Evolutionary conservation across 2,113 vertebrate genomes (phyloP), one percentile per base, ranked within the genome.

Genomic region (Conger conger): DNA sequence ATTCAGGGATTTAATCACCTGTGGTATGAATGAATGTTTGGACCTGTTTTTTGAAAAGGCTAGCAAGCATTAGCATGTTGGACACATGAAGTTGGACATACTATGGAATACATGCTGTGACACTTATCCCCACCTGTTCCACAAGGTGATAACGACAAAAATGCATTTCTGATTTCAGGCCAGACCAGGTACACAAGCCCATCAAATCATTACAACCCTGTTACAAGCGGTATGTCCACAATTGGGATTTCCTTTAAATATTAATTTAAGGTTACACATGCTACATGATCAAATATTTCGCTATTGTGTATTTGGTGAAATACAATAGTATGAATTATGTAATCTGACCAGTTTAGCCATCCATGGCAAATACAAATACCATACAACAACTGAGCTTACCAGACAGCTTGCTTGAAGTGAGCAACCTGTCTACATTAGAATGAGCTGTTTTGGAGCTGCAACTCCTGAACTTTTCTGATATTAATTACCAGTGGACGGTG

Each of bases 401-500:
- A 50, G 11, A 50, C 45, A 50, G 4, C 45, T 50, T 50, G 45
- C 0, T 50, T 50, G 45, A 63, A 27, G 57, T 63, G 4, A 20
- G 18, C 23, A 27, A 4, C 27, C 57, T 27, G 23, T 63, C 18
- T 27, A 63, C 20, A 63, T 63, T 4, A 20, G 23, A 20, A 63
- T 63, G 1, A 23, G 23, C 57, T 63, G 57, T 50, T 13, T 63
- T 4, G 4, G 18, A 63, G 57, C 57, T 27, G 18, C 4, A 63
- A 63, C 5, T 50, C 17, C 13, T 1, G 45, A 42, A 36, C 30
- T 82, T n/a, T 18, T 54, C 53, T 68, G 57, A 15, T 80, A 82
- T 91, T 86, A 88, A 82, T 86, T 89, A 83, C 35, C 94, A 99
- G 98, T 99, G 94, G 98, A 99, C 82, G 96, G 96, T 85, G 98